Base-by-base conservation (phyloP, 2,797 vertebrate genomes). In the Melanotaenia trifasciata region DNA sequence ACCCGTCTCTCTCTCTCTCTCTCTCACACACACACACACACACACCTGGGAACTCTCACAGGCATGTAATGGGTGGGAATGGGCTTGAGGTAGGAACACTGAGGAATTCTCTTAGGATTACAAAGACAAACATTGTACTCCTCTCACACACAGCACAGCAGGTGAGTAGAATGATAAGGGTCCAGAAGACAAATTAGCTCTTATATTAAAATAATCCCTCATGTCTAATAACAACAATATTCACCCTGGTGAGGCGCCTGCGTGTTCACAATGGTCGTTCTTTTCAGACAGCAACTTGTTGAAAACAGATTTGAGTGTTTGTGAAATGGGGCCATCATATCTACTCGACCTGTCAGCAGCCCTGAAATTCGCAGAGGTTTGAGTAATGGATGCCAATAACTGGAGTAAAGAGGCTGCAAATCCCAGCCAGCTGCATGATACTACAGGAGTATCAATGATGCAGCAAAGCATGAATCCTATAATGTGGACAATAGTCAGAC, bases 121-220 rank as follows among this genome's bases (percentile, higher is more conserved):
- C 93, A 94, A 94, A 93, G 90, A 83, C 63, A 58, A 86, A 88
- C 91, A 90, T 91, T 95, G 94, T 95, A 26, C 81, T 70, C 12
- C 56, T 38, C 28, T 83, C 73, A 76, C 76, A 76, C 79, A 80
- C 78, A 81, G 78, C 67, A 33, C 81, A 80, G 85, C 93, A 93
- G 93, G 91, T 94, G 90, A 91, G 85, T 5, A 47, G 81, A 72
- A 84, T 56, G 83, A 89, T 84, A 88, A 84, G 75, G n/a, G 70
- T 69, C 73, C 86, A 81, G 78, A 73, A 78, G 78, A 78, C 72
- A 86, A 87, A 88, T 91, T 88, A 87, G 78, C 76, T 80, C 71
- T 74, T 70, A 78, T 85, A 91, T 89, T 88, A 90, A 89, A 90
- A 86, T 91, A 90, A 93, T 92, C 87, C 88, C 81, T 83, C 70